A percentile compares a stretch with the other conserved stretches of the same genome.
Evolutionary conservation across 1,140 invertebrate genomes (phyloP).

Genomic region (Lepidurus apus): DNA sequence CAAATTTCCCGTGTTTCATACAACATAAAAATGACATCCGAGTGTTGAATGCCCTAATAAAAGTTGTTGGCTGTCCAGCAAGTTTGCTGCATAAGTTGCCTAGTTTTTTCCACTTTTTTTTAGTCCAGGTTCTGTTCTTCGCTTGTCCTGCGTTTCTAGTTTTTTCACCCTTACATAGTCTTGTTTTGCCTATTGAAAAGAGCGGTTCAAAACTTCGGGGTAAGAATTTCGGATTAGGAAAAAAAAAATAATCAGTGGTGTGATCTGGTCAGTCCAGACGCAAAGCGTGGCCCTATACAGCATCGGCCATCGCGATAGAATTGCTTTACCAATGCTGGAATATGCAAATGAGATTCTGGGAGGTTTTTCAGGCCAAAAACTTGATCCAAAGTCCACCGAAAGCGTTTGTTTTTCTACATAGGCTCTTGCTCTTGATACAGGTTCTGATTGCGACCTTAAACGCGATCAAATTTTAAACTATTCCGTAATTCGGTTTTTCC

Average conservation of each 20-base stretch:
- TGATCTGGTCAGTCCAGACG: constrained; percentile 20
- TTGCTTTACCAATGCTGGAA: constrained; percentile 18
- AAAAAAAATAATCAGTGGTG: neutral
- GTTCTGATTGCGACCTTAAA: neutral
- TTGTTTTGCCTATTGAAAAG: constrained; percentile 1
- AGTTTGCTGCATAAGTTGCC: neutral
- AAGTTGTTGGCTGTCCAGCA: neutral
- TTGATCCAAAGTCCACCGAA: neutral
- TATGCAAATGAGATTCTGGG: constrained; percentile 22
- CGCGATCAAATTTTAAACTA: neutral
- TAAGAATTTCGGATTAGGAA: neutral
- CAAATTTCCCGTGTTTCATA: neutral
- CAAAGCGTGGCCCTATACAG: constrained; percentile 21
- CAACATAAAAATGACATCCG: neutral
- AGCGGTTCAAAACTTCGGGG: neutral
- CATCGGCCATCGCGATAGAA: neutral
- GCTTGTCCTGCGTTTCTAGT: neutral
- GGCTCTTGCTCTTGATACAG: constrained; percentile 1
- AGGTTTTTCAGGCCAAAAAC: constrained; percentile 1
- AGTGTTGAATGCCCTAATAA: neutral
- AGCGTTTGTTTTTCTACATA: neutral
- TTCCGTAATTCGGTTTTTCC: neutral
- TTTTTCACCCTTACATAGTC: neutral
- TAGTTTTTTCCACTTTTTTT: neutral
- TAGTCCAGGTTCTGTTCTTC: neutral